Evolutionary conservation across 2,113 vertebrate species (phyloP), one percentile per base, ranked within the genome.

Genomic region (Nipponia nippon): DNA sequence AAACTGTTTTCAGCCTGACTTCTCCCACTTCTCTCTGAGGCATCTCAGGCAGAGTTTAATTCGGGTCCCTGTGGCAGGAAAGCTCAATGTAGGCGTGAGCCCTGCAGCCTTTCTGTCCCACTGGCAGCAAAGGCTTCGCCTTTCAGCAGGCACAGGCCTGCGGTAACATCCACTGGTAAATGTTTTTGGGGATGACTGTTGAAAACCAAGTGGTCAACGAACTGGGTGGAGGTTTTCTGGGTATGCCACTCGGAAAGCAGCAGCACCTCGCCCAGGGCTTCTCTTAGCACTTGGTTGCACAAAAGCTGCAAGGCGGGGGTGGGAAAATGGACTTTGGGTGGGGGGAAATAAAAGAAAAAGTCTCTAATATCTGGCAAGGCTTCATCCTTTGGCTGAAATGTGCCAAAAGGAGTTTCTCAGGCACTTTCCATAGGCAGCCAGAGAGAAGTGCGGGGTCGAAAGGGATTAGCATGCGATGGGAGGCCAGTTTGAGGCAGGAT

Each of bases 381-480:
- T 66, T 72, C 20, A 4, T 69, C 15, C 23, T 88, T 77, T 59
- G 38, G 22, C 15, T 58, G 49, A 49, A 89, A 44, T 65, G 50
- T 20, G 23, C 30, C 58, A 30, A 56, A 77, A 88, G 7, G 11
- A 42, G 42, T 62, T 86, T 79, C 82, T 73, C 19, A 8, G 25
- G 34, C 1, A 2, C 34, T 46, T 93, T 67, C 56, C 3, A 0
- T 32, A n/a, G 38, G 55, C 66, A 85, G 18, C 23, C 4, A 3
- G 25, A 78, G n/a, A 49, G 22, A 84, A 53, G 6, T 2, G 0
- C 1, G 6, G 13, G 17, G 9, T 42, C 1, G 0, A 34, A 29
- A 0, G 0, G 3, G 36, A 23, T 49, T 34, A 38, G 22, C 2
- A 1, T 80, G 32, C 1, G 0, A n/a, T 1, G 1, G 32, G 67